Evolutionary conservation across 2,888 invertebrate genomes (phyloP).

Genomic region (Leucoma salicis): DNA sequence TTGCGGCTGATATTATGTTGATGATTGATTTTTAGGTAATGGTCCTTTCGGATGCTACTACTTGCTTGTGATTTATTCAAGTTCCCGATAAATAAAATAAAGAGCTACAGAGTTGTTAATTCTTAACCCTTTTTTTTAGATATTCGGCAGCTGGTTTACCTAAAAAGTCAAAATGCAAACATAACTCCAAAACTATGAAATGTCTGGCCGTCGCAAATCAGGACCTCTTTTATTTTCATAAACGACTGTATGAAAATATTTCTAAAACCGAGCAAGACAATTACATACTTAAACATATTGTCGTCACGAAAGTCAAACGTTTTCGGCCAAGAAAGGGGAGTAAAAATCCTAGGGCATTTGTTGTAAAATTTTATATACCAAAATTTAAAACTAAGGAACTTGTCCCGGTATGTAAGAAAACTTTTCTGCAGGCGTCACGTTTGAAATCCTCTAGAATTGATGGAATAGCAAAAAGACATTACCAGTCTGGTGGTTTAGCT

Average conservation of each 20-base stretch:
- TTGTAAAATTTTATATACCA: neutral
- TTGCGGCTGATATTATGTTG: no score
- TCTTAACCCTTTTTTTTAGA: no score
- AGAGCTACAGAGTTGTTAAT: no score
- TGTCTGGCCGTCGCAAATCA: neutral
- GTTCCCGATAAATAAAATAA: no score
- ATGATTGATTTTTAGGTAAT: no score
- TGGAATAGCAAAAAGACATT: neutral
- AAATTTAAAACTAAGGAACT: neutral
- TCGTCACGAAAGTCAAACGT: neutral
- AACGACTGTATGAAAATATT: neutral
- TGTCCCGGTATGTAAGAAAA: slow-evolving; percentile 6
- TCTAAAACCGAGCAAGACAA: neutral
- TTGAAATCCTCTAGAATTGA: slow-evolving; percentile 1
- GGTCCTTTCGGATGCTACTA: no score
- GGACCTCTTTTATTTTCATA: neutral
- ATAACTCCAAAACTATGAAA: neutral
- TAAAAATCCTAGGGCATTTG: neutral
- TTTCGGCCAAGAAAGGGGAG: neutral
- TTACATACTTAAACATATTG: neutral
- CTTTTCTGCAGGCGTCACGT: neutral
- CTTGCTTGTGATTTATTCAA: no score
- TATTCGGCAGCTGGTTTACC: no score
- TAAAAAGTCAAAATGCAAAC: neutral
- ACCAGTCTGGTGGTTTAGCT: neutral